Percentiles rank a stretch among this genome's conserved stretches.
These are phyloP conservation scores for Aselliscus stoliczkanus DNA, from an alignment of 2,797 vertebrate species.

Conservation along the genomic window DNA sequence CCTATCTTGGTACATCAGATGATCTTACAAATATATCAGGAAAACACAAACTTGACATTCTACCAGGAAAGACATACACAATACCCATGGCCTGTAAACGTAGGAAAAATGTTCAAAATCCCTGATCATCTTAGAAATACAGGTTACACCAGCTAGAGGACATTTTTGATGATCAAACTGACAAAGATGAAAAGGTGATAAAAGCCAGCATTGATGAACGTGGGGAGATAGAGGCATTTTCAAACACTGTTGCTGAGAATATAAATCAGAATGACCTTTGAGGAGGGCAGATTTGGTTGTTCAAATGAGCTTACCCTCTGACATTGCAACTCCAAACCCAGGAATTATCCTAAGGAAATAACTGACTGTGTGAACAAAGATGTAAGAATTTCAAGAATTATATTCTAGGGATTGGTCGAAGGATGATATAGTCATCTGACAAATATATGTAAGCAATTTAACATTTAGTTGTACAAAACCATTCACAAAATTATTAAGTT, in stretches of 20 bases:
- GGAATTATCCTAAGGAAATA: not conserved
- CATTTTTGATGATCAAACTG: not conserved
- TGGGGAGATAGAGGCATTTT: not conserved
- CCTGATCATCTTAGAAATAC: not conserved
- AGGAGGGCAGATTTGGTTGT: not conserved
- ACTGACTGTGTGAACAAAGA: not conserved
- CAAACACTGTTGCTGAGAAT: not conserved
- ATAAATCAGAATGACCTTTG: not conserved
- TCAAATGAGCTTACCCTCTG: not conserved
- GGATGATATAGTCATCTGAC: not conserved
- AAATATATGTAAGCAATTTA: not conserved
- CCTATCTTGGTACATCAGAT: not conserved
- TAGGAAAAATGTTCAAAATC: not conserved
- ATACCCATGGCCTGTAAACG: not conserved
- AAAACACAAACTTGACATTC: slow-evolving; percentile 14
- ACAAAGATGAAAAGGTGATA: not conserved
- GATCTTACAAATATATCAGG: not conserved
- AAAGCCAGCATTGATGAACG: not conserved
- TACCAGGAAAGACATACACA: not conserved
- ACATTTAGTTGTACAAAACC: not conserved
- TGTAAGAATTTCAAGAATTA: not conserved
- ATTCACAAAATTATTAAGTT: not conserved
- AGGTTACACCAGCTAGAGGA: not conserved
- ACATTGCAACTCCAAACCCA: not conserved
- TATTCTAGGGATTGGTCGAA: not conserved